Evolutionary conservation across 2,113 vertebrate genomes (phyloP).

Genomic region (Engraulis encrasicolus): DNA sequence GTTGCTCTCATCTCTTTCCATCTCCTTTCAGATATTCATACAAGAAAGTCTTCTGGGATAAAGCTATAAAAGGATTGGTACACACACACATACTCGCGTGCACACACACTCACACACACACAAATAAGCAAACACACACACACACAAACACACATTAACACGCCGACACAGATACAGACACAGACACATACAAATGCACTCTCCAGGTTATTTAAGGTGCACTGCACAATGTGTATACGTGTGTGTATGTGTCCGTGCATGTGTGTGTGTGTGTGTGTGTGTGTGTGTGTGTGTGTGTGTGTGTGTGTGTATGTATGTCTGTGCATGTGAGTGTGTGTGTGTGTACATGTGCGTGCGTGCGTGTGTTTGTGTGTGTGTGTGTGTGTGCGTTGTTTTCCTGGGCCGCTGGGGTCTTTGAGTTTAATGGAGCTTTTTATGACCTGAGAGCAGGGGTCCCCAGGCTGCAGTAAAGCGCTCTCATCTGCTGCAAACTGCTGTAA

Average conservation of each 20-base stretch:
- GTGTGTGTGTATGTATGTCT: background rate
- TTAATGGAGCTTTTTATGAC: conserved; percentile 2
- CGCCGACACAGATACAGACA: too few species aligned
- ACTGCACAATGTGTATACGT: background rate
- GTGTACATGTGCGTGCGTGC: background rate
- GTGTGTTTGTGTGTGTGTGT: background rate
- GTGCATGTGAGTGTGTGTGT: background rate
- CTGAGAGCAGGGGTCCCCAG: background rate
- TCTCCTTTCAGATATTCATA: background rate
- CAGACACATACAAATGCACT: background rate
- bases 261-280: background rate
- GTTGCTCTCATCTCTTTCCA: too few species aligned
- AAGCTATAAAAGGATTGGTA: background rate
- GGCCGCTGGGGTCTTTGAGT: conserved; percentile 6
- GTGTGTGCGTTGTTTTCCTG: background rate
- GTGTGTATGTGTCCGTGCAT: background rate
- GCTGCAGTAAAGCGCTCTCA: background rate
- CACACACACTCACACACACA: too few species aligned
- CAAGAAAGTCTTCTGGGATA: background rate
- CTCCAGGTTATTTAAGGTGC: background rate
- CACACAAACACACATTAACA: too few species aligned
- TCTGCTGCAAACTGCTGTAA: background rate
- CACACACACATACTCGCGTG: too few species aligned
- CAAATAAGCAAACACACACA: too few species aligned
- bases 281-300: background rate